phyloP scores from a whole-genome alignment of 2,888 invertebrate species.

The Cerceris ruficornis region DNA sequence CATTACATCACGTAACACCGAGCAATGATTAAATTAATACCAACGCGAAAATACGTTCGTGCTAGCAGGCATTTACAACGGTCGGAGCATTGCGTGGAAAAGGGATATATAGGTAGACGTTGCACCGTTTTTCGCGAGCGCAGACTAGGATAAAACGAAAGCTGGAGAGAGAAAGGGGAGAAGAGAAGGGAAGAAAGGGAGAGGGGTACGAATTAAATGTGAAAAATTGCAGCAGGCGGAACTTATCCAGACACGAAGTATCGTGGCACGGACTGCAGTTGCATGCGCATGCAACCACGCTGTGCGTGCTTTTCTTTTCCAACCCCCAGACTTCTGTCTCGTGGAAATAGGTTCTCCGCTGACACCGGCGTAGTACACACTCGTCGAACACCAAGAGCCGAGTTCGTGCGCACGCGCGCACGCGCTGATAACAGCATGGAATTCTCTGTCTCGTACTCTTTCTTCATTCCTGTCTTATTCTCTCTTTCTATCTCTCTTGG shows the following conservation, averaged over 20 bases:
- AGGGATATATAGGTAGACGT: not conserved
- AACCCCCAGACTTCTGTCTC: slow-evolving; percentile 20
- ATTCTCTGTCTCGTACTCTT: slow-evolving; percentile 21
- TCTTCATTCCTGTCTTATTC: slow-evolving; percentile 16
- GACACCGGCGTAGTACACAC: slow-evolving; percentile 29
- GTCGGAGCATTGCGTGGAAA: not conserved
- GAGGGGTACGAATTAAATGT: not conserved
- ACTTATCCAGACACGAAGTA: slow-evolving; percentile 7
- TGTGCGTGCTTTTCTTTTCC: slow-evolving; percentile 14
- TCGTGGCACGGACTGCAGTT: slow-evolving; percentile 2
- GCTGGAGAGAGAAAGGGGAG: too few species aligned
- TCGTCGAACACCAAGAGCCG: not conserved
- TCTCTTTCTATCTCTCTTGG: slow-evolving; percentile 27
- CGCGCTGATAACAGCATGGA: slow-evolving; percentile 43
- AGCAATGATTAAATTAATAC: too few species aligned
- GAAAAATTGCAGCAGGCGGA: slow-evolving; percentile 13
- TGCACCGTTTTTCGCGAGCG: not conserved
- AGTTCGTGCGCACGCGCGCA: slow-evolving; percentile 32
- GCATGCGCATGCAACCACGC: slow-evolving; percentile 3
- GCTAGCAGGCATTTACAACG: too few species aligned
- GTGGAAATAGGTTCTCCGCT: slow-evolving; percentile 37
- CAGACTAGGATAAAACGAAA: too few species aligned
- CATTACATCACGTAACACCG: too few species aligned
- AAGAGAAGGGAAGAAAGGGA: too few species aligned
- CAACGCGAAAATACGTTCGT: too few species aligned